Evolutionary conservation across 2,888 invertebrate species (phyloP), one percentile per base, ranked within the genome.

Genomic region (Dolomedes plantarius): DNA sequence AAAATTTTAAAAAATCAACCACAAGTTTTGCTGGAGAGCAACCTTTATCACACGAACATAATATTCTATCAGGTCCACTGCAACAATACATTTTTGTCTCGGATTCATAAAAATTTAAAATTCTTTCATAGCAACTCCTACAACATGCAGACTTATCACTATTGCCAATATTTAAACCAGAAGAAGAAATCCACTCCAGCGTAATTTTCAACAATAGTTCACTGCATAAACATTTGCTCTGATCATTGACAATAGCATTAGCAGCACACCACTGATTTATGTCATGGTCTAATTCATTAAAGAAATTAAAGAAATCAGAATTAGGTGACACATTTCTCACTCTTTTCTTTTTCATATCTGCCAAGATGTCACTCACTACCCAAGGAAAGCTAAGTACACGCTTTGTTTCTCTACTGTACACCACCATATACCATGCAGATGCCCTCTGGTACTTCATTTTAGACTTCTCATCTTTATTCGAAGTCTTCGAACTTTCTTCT

Each of bases 351-450:
- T 75, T 87, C 6, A 88, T 56, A 13, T 82, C 73, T 27, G 39
- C 46, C n/a, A 88, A 64, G 39, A 88, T 56, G 29, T 88, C 87
- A 27, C 87, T 68, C 11, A 88, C 23, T 27, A 87, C 67, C 88
- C 88, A 88, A 19, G 88, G 88, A 67, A 88, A 79, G 36, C 88
- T 80, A 16, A 88, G 31, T 9, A 71, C 29, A 65, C n/a, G 46
- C 16, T 46, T 56, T 56, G 39, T 19, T 7, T 32, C n/a, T 3
- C 76, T 67, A 6, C 69, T 29, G 68, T 88, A 88, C 0, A 75
- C 71, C 27, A 80, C 64, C 72, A 82, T 75, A 23, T 88, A 88
- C 88, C 88, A 88, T 7, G 88, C 83, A 11, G 87, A 87, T 0
- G 87, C 87, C 64, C 78, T 74, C 56, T 65, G 78, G 46, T 19